These are phyloP conservation scores for Ctenodactylus gundi DNA, from an alignment of 2,113 vertebrate genomes.

Conservation along the genomic window DNA sequence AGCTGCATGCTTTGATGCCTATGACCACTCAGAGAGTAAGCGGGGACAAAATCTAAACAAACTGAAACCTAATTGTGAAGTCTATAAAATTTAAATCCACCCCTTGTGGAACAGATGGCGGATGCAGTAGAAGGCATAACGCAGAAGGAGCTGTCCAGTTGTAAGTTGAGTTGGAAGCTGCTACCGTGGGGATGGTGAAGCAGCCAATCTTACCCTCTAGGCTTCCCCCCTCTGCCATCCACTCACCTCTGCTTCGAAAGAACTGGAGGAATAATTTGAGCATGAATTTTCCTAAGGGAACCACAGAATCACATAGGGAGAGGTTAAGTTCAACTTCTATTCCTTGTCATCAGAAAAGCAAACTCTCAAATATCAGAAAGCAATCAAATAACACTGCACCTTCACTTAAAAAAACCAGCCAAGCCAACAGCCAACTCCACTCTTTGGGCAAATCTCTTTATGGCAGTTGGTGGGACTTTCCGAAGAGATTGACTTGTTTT, in stretches of 20 bases:
- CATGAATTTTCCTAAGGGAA: slow-evolving; percentile 64
- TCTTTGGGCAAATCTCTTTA: slow-evolving; percentile 81
- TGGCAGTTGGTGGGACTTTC: slow-evolving; percentile 82
- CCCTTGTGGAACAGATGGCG: slow-evolving; percentile 50
- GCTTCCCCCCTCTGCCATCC: slow-evolving; percentile 9
- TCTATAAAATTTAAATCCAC: slow-evolving; percentile 66
- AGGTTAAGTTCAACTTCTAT: background rate
- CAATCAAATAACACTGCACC: slow-evolving; percentile 28
- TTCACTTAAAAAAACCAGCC: slow-evolving; percentile 59
- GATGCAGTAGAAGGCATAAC: slow-evolving; percentile 50
- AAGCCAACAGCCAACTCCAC: slow-evolving; percentile 68
- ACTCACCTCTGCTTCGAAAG: slow-evolving; percentile 75
- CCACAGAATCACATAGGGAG: slow-evolving; percentile 33
- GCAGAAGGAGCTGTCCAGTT: slow-evolving; percentile 39
- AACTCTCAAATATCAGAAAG: slow-evolving; percentile 54
- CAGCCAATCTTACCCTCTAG: background rate
- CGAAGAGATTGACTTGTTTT: slow-evolving; percentile 83
- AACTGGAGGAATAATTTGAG: slow-evolving; percentile 4
- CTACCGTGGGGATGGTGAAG: slow-evolving; percentile 61
- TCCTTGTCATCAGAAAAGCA: slow-evolving; percentile 60
- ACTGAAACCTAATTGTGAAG: slow-evolving; percentile 70
- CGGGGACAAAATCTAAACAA: slow-evolving; percentile 56
- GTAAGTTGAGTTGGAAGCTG: slow-evolving; percentile 28
- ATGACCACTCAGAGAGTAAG: slow-evolving; percentile 54
- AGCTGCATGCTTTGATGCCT: slow-evolving; percentile 66